phyloP scores from a whole-genome alignment of 1,140 invertebrate genomes.

The Cheumatopsyche charites region DNA sequence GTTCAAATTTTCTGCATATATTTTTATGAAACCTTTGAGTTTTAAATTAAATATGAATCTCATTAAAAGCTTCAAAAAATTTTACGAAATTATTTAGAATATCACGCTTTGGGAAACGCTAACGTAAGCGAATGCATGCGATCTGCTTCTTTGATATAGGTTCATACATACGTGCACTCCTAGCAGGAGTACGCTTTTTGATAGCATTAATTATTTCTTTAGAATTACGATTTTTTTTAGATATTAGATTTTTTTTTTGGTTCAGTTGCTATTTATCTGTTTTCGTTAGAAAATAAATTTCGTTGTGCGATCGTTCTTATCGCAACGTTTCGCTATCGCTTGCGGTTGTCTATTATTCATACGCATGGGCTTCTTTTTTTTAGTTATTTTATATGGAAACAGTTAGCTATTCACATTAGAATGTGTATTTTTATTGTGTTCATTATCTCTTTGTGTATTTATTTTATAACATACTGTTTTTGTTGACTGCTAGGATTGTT shows the following conservation, averaged over 20 bases:
- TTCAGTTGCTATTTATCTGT: not conserved
- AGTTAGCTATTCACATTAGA: not conserved
- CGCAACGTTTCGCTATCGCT: slow-evolving; percentile 6
- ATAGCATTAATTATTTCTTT: no score
- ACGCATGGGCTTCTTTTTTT: slow-evolving; percentile 1
- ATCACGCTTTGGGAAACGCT: no score
- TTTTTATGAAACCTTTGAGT: no score
- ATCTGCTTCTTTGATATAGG: no score
- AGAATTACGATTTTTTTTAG: no score
- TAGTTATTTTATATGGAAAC: not conserved
- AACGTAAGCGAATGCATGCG: not conserved
- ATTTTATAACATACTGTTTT: not conserved
- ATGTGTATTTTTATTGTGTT: not conserved
- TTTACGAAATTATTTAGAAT: no score
- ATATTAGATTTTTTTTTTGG: not conserved
- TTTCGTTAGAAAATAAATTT: no score
- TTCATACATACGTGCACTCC: no score
- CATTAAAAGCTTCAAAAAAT: no score
- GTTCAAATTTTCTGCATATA: no score
- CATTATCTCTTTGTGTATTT: not conserved
- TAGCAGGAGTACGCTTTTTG: no score
- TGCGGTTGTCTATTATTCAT: slow-evolving; percentile 28
- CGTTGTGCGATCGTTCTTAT: not conserved
- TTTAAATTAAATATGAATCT: no score
- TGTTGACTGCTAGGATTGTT: not conserved